Conservation (phyloP, 2,797 vertebrate species). For the Lepus oiostolus region DNA sequence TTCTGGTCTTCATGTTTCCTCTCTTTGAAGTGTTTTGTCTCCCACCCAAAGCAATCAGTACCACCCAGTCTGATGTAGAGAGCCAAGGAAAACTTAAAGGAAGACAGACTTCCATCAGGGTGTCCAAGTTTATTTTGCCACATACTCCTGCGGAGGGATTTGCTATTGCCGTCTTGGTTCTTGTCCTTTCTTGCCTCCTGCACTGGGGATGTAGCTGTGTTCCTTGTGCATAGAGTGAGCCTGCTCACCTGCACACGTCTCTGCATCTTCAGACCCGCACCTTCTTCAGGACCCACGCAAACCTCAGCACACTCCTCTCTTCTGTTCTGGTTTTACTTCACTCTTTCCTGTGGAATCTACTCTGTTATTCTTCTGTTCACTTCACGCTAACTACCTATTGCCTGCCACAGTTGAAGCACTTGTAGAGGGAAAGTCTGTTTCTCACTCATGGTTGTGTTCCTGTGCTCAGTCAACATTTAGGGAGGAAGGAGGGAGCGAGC, state of each 20-base stretch:
- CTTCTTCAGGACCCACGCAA: background rate
- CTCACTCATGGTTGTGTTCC: background rate
- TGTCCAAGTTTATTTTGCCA: conserved; percentile 53
- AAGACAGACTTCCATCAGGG: background rate
- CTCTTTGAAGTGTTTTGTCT: conserved; percentile 52
- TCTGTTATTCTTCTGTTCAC: conserved; percentile 41
- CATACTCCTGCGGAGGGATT: background rate
- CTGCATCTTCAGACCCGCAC: conserved; percentile 8
- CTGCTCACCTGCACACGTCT: background rate
- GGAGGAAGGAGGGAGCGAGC: background rate
- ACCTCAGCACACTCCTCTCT: conserved; percentile 23
- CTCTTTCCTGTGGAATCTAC: background rate
- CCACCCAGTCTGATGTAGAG: conserved; percentile 4
- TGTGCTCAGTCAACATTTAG: background rate
- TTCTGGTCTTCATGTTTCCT: conserved; percentile 20
- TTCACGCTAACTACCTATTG: background rate
- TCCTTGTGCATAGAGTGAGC: background rate
- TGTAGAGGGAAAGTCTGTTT: background rate
- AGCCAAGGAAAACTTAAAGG: conserved; percentile 44
- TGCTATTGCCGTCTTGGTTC: background rate
- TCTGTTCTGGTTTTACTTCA: conserved; percentile 9
- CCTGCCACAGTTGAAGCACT: background rate
- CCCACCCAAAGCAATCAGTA: conserved; percentile 22
- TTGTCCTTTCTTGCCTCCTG: background rate
- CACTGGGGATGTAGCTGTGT: background rate